These are phyloP conservation scores for Heterochromis multidens DNA, from an alignment of 2,113 vertebrate genomes.

Conservation along the genomic window DNA sequence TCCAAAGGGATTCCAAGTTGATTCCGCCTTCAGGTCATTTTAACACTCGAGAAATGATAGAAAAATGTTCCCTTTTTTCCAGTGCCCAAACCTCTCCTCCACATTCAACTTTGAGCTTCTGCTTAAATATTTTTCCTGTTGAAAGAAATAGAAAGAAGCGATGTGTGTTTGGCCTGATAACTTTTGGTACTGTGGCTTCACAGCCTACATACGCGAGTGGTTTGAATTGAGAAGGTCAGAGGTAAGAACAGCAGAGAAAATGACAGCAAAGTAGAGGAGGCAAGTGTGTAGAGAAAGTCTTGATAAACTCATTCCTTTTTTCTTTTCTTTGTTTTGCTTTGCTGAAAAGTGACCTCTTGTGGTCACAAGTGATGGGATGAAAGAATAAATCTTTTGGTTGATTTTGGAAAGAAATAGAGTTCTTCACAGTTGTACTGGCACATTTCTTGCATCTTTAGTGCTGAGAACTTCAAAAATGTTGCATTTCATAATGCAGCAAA, in stretches of 20 bases:
- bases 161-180: background rate
- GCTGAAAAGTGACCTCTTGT: background rate
- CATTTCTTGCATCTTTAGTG: too few relatives aligned
- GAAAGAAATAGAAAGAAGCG: background rate
- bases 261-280: background rate
- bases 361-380: background rate
- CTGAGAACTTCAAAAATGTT: too few relatives aligned
- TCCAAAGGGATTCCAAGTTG: background rate
- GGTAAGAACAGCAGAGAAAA: background rate
- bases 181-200: background rate
- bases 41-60: background rate
- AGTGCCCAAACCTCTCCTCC: background rate
- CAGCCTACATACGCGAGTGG: background rate
- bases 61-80: background rate
- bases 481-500: too few relatives aligned
- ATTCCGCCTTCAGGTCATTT: background rate
- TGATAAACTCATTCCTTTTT: too few relatives aligned
- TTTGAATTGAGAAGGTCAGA: background rate
- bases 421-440: background rate
- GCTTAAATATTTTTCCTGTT: background rate
- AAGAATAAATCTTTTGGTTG: background rate
- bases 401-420: background rate
- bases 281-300: background rate
- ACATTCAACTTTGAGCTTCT: background rate
- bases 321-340: background rate